Conservation (phyloP, 2,113 vertebrate genomes). For the Collichthys lucidus region DNA sequence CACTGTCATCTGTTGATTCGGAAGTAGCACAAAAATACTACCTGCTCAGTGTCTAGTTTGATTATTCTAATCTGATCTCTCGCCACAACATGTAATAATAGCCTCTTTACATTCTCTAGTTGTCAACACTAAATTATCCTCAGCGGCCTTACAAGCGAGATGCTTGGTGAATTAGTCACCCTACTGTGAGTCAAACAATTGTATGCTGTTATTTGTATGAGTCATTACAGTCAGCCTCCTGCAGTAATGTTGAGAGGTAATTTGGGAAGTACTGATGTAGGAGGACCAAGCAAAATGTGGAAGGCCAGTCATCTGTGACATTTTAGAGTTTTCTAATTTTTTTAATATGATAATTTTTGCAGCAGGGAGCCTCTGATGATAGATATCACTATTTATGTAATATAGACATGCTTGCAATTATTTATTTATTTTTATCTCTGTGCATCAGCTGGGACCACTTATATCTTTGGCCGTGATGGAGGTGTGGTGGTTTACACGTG, state of each 20-base stretch:
- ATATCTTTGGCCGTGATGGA: conserved; percentile 98
- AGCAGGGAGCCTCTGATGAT: conserved; percentile 5
- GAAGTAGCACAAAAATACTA: conserved; percentile 22
- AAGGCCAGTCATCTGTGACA: conserved; percentile 37
- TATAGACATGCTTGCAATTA: conserved; percentile 24
- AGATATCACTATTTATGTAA: conserved; percentile 8
- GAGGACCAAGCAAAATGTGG: conserved; percentile 21
- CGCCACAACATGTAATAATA: conserved; percentile 5
- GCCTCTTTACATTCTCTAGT: background rate
- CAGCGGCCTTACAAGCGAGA: conserved; percentile 12
- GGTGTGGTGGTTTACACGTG: conserved; percentile 97
- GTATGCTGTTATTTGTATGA: conserved; percentile 46
- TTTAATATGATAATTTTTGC: conserved; percentile 27
- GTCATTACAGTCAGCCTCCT: conserved; percentile 32
- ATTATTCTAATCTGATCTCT: background rate
- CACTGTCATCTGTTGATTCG: conserved; percentile 65
- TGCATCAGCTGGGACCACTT: conserved; percentile 95
- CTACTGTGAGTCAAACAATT: conserved; percentile 37
- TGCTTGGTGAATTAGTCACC: conserved; percentile 6
- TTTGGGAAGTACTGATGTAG: conserved; percentile 39
- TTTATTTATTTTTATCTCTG: conserved; percentile 24
- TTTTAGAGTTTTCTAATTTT: conserved; percentile 41
- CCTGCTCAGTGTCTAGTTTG: conserved; percentile 7
- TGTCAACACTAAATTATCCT: conserved; percentile 22
- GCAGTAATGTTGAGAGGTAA: conserved; percentile 14